Conservation (phyloP, 2,888 invertebrate genomes). For the Ennomos erosarius region DNA sequence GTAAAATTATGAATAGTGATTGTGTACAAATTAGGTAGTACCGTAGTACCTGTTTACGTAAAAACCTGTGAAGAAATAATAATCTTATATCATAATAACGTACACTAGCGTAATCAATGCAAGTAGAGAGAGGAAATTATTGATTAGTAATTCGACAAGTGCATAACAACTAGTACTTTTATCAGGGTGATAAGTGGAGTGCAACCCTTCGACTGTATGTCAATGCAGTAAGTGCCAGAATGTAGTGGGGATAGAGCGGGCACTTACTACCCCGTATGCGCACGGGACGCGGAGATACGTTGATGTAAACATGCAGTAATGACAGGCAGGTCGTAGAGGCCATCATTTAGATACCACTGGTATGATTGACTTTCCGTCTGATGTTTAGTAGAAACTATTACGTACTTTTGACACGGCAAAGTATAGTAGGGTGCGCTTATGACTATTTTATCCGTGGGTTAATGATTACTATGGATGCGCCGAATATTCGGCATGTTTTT, state of each 20-base stretch:
- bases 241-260: slow-evolving; percentile 7
- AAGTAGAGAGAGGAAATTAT: slow-evolving; percentile 25
- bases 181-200: neutral
- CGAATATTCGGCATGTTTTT: too few species aligned
- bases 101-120: slow-evolving; percentile 21
- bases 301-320: slow-evolving; percentile 27
- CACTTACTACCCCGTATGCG: slow-evolving; percentile 8
- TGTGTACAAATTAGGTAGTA: slow-evolving; percentile 1
- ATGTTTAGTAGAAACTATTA: slow-evolving; percentile 16
- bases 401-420: neutral
- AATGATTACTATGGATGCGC: too few species aligned
- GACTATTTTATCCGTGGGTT: too few species aligned
- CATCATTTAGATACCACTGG: slow-evolving; percentile 16
- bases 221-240: slow-evolving; percentile 18
- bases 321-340: slow-evolving; percentile 19
- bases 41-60: slow-evolving; percentile 9
- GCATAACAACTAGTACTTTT: slow-evolving; percentile 8
- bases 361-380: slow-evolving; percentile 18
- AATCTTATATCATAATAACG: slow-evolving; percentile 20
- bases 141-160: slow-evolving; percentile 20
- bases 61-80: slow-evolving; percentile 5
- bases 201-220: slow-evolving; percentile 12
- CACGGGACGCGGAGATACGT: slow-evolving; percentile 12
- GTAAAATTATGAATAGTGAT: too few species aligned
- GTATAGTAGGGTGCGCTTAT: neutral